These are phyloP conservation scores for Chrysolina americana DNA, from an alignment of 2,888 invertebrate genomes.

Conservation along the genomic window DNA sequence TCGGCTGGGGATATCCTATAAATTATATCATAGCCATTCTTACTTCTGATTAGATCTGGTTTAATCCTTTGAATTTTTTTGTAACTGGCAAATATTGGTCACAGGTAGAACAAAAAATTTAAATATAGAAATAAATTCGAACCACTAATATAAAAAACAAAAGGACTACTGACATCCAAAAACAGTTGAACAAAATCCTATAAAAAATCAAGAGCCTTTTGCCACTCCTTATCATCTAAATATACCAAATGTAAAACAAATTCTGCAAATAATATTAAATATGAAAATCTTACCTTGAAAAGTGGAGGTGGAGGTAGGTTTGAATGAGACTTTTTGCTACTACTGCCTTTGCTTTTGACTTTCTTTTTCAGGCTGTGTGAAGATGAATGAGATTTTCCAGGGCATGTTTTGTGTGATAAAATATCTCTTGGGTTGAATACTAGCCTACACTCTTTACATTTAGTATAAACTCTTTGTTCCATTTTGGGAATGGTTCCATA, in stretches of 20 bases:
- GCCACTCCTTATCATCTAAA: background rate
- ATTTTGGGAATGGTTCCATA: conserved; percentile 66
- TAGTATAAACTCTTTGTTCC: conserved; percentile 63
- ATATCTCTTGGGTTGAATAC: conserved; percentile 50
- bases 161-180: background rate
- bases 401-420: conserved; percentile 55
- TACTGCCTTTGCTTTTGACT: conserved; percentile 62
- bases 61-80: background rate
- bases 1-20: conserved; percentile 4
- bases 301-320: conserved; percentile 47
- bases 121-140: background rate
- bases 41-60: background rate
- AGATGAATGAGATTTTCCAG: conserved; percentile 52
- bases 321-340: conserved; percentile 56
- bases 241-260: background rate
- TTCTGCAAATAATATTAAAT: background rate
- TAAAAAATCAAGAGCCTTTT: background rate
- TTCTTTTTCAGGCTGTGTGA: conserved; percentile 61
- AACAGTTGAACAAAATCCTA: background rate
- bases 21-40: background rate
- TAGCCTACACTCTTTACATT: conserved; percentile 63
- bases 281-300: conserved; percentile 57
- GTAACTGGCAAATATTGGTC: background rate
- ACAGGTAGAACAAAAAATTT: background rate
- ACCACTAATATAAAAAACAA: background rate